Evolutionary conservation across 2,113 vertebrate genomes (phyloP).

Genomic region (Sebastes fasciatus): DNA sequence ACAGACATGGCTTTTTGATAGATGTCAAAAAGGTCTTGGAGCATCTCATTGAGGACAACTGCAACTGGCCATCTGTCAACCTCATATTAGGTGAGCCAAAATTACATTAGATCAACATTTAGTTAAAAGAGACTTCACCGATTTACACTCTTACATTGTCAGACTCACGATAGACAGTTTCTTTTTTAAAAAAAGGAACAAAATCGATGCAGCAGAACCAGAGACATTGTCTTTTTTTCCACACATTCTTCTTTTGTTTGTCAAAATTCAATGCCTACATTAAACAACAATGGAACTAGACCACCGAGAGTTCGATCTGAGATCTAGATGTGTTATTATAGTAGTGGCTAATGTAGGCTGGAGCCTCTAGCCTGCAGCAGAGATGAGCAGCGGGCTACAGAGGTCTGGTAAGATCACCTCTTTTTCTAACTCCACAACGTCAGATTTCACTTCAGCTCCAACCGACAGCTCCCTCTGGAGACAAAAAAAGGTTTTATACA

Average conservation of each 20-base stretch:
- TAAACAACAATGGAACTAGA: not conserved
- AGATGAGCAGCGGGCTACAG: not conserved
- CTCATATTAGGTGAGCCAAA: conserved; percentile 53
- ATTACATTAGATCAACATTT: not conserved
- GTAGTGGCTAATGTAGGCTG: not conserved
- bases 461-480: too few relatives aligned
- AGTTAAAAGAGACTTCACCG: not conserved
- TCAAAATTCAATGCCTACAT: not conserved
- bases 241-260: not conserved
- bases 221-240: not conserved
- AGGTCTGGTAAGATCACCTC: not conserved
- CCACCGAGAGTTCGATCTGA: not conserved
- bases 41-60: conserved; percentile 70
- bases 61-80: conserved; percentile 63
- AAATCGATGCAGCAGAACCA: not conserved
- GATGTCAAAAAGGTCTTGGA: conserved; percentile 75
- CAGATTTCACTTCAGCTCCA: too few relatives aligned
- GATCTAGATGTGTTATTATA: not conserved
- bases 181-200: not conserved
- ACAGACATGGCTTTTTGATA: conserved; percentile 69
- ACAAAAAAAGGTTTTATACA: not conserved
- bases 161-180: not conserved
- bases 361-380: too few relatives aligned
- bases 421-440: not conserved
- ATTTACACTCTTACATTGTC: not conserved